These are phyloP conservation scores for Drosophila repletoides DNA, from an alignment of 1,140 invertebrate genomes.

Conservation along the genomic window DNA sequence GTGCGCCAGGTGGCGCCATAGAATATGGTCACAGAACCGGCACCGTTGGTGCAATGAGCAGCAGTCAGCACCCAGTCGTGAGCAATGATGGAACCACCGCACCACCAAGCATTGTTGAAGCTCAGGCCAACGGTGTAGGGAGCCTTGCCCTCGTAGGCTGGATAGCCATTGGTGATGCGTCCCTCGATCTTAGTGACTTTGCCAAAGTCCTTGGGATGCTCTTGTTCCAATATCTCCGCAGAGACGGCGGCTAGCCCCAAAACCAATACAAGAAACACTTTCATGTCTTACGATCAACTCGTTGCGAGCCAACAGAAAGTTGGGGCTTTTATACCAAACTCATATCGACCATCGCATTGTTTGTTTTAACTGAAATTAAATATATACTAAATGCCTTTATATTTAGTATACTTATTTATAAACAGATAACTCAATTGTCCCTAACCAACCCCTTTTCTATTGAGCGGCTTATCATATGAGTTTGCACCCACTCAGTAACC, in stretches of 20 bases:
- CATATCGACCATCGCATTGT: neutral
- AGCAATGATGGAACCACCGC: constrained; percentile 84
- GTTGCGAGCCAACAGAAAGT: neutral
- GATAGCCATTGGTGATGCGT: constrained; percentile 65
- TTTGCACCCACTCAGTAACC: constrained; percentile 8
- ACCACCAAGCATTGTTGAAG: constrained; percentile 58
- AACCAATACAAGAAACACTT: constrained; percentile 20
- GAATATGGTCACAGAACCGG: constrained; percentile 22
- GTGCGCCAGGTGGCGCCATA: constrained; percentile 37
- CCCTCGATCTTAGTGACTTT: constrained; percentile 38
- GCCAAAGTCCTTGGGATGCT: constrained; percentile 20
- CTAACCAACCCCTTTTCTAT: neutral
- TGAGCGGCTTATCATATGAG: neutral
- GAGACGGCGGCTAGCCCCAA: constrained; percentile 11
- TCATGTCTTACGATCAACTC: constrained; percentile 25
- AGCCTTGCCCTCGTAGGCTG: constrained; percentile 79
- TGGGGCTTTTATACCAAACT: constrained; percentile 5
- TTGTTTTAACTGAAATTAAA: neutral
- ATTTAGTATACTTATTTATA: neutral
- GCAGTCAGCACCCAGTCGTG: constrained; percentile 84
- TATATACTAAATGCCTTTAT: neutral
- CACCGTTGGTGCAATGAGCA: constrained; percentile 83
- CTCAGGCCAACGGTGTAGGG: constrained; percentile 83
- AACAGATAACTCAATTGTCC: constrained; percentile 1
- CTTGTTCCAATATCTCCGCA: constrained; percentile 5